Evolutionary conservation across 2,797 vertebrate genomes (phyloP), one percentile per base, ranked within the genome.

Genomic region (Pagetopsis macropterus): DNA sequence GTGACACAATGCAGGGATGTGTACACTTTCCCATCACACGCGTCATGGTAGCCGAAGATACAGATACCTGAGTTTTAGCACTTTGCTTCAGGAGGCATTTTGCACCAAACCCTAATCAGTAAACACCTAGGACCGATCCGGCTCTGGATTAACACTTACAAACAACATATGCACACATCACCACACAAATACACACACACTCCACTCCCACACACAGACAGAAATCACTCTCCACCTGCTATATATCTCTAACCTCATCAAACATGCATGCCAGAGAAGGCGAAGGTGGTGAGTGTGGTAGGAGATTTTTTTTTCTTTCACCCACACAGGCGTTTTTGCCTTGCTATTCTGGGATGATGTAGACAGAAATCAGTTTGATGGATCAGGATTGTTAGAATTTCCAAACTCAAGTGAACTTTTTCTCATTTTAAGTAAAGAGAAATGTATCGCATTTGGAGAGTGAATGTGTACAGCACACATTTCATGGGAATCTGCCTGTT

Each of bases 161-260:
- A 72, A 76, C 54, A 76, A 71, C 64, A 79, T 41, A 74, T 63
- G 51, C 64, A 58, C 65, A 78, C 51, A 79, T 63, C 44, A 45
- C 16, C 46, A 65, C 12, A 50, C 51, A 80, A n/a, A 37, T 9
- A 45, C 60, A 56, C 37, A 51, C 46, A 62, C 69, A 40, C 43
- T 21, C 51, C 48, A 66, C 65, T 50, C 71, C 70, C 75, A 83
- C 70, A 54, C 58, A 59, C 10, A 65, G 50, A 63, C 62, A 74
- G 33, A 79, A 82, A 88, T 75, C 45, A 83, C 71, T 70, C 67
- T 78, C 77, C 59, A 75, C 66, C 70, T 50, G 65, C 79, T 68
- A 75, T 87, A 78, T 75, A 84, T 86, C 83, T 79, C 78, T 84
- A 72, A 81, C 79, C 61, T 89, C 83, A 90, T 93, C 84, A 87